Evolutionary conservation across 2,888 invertebrate species (phyloP).

Genomic region (Oscheius sp.): DNA sequence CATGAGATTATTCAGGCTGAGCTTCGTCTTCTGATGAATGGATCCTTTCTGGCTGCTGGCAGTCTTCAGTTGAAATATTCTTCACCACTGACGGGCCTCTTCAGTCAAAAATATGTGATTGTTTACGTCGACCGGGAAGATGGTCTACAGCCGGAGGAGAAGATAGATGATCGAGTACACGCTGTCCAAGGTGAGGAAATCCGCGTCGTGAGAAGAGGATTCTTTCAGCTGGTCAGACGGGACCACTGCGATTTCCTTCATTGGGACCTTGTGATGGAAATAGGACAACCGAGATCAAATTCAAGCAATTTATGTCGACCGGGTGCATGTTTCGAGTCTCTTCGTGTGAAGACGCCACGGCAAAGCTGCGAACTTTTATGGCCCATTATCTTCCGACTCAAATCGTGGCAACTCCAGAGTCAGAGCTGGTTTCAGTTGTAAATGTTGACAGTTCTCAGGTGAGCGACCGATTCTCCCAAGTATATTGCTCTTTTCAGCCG

Average conservation of each 20-base stretch:
- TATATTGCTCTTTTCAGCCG: background rate
- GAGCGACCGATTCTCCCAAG: background rate
- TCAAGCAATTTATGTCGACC: slow-evolving; percentile 4
- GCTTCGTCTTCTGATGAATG: slow-evolving; percentile 15
- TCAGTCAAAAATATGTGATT: background rate
- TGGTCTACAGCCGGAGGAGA: background rate
- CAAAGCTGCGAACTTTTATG: background rate
- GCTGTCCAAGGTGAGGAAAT: background rate
- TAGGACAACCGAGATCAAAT: background rate
- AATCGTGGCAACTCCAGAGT: background rate
- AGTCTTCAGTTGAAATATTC: slow-evolving; percentile 9
- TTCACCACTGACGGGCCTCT: background rate
- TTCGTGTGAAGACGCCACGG: slow-evolving; percentile 8
- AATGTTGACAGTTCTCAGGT: background rate
- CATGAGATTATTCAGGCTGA: background rate
- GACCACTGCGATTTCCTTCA: slow-evolving; percentile 4
- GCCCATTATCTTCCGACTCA: slow-evolving; percentile 5
- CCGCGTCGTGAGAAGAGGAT: background rate
- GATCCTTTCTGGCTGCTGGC: background rate
- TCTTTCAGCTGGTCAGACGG: background rate
- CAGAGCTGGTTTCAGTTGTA: background rate
- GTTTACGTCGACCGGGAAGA: background rate
- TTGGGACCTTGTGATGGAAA: slow-evolving; percentile 8
- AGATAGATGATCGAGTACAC: background rate
- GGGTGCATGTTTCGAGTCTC: background rate